Evolutionary conservation across 2,797 vertebrate species (phyloP).

Genomic region (Pseudopleuronectes americanus): DNA sequence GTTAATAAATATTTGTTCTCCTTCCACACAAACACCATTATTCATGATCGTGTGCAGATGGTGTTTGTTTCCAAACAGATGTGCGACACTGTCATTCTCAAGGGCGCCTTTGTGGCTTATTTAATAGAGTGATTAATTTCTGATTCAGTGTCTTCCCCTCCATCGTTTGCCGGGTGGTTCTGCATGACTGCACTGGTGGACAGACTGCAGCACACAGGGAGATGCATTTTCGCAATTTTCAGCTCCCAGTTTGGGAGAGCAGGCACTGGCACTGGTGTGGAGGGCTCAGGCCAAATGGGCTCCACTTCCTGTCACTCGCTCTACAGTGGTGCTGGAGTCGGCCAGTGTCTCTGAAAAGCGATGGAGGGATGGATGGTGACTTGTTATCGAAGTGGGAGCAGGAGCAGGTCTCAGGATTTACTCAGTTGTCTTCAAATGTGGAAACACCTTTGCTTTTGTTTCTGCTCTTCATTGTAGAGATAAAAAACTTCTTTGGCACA

Average conservation of each 20-base stretch:
- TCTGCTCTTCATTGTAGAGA: neutral
- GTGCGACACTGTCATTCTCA: conserved; percentile 68
- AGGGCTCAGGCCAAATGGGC: conserved; percentile 64
- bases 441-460: neutral
- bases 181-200: conserved; percentile 63
- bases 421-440: conserved; percentile 1
- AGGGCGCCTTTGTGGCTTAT: conserved; percentile 65
- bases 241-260: conserved; percentile 52
- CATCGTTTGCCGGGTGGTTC: conserved; percentile 59
- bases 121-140: conserved; percentile 79
- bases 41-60: conserved; percentile 69
- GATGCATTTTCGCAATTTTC: conserved; percentile 64
- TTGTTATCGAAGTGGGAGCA: conserved; percentile 41
- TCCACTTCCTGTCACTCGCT: conserved; percentile 49
- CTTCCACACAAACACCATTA: conserved; percentile 51
- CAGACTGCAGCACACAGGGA: conserved; percentile 73
- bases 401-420: conserved; percentile 23
- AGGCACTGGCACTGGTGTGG: conserved; percentile 48
- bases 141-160: conserved; percentile 58
- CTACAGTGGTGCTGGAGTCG: conserved; percentile 52
- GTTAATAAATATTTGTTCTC: conserved; percentile 58
- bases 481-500: neutral
- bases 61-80: conserved; percentile 72
- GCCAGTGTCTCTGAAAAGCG: conserved; percentile 35
- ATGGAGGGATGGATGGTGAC: conserved; percentile 23